Base-by-base conservation (phyloP, 2,888 invertebrate genomes). In the Drosophila niveifrons region DNA sequence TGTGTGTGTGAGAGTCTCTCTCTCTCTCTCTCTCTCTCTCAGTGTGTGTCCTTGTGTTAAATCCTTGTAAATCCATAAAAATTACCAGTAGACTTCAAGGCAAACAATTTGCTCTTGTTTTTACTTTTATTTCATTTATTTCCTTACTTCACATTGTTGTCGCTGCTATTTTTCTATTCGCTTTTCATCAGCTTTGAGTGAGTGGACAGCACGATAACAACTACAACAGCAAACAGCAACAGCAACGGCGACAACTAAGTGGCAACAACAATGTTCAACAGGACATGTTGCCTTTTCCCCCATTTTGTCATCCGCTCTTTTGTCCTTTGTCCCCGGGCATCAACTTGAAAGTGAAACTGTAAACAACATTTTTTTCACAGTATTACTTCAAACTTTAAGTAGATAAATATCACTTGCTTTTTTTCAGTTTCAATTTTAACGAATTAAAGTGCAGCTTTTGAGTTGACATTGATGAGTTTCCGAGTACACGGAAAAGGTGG, bases 41-140 rank as follows among this genome's bases (percentile, higher is more conserved):
- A 8, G n/a, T 23, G 8, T 23, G 13, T 50, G 63, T 64, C 41
- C 51, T 69, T 73, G 81, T 47, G 56, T 75, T 77, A 65, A 79
- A 70, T 88, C 82, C 78, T 70, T 72, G 84, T 82, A 88, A 90
- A 90, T 88, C 89, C 72, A 88, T 90, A 90, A 88, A 85, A 83
- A 83, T 84, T 77, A 80, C 87, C 59, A 78, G 61, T 46, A 62
- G 62, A 62, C 55, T 62, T 23, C 29, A 64, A 69, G 75, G 68
- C 65, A 88, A 88, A 85, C 81, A 64, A 50, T 80, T 72, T 76
- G 18, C 55, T 66, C 50, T 69, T 58, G 55, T 59, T 58, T 55
- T 76, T 43, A 39, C 31, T 36, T 34, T 31, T 53, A 17, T 36
- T 48, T 58, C n/a, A 43, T 73, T 59, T 55, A n/a, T 57, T 44